Evolutionary conservation across 2,888 invertebrate species (phyloP), one percentile per base, ranked within the genome.

Genomic region (Parasteatoda lunata): DNA sequence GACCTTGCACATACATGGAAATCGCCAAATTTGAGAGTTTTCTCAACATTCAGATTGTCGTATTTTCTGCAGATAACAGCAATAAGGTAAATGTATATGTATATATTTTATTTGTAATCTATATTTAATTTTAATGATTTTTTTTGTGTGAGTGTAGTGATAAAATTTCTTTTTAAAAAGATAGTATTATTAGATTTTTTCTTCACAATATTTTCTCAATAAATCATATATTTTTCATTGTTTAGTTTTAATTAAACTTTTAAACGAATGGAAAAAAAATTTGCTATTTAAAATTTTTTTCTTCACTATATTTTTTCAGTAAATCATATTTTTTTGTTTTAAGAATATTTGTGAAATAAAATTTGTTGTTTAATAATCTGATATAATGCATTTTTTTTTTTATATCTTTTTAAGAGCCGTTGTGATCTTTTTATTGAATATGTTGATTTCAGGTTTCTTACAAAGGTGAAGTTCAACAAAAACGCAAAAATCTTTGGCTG

Each of bases 381-480:
- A n/a, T n/a, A n/a, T 7, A 54, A 9, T 7, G 8, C 30, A 7
- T 73, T 11, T 54, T 54, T 6, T 5, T 15, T 30, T 4, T 15
- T 15, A 54, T 30, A 6, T 51, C 7, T 15, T 54, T 54, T 54
- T 11, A 54, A 7, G 1, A 54, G 3, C 11, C 7, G 7, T 54
- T 11, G 7, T 7, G 11, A 54, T 7, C 7, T 54, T 54, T 54
- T 54, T 9, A 9, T 54, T 7, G 11, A 9, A 54, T 54, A 9
- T 52, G 65, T n/a, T n/a, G n/a, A n/a, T n/a, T 76, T 3, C 15
- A 76, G 76, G 76, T 76, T 3, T 15, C 48, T 6, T 65, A n/a
- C n/a, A n/a, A 76, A 49, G 66, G 49, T 48, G 65, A 49, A 4
- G 13, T 30, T 13, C 47, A 66, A 66, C 3, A 48, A 7, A 48